A percentile compares a stretch with the other conserved stretches of the same genome.
These are phyloP conservation scores for Ectemnius continuus DNA, from an alignment of 2,888 invertebrate genomes.

Conservation along the genomic window DNA sequence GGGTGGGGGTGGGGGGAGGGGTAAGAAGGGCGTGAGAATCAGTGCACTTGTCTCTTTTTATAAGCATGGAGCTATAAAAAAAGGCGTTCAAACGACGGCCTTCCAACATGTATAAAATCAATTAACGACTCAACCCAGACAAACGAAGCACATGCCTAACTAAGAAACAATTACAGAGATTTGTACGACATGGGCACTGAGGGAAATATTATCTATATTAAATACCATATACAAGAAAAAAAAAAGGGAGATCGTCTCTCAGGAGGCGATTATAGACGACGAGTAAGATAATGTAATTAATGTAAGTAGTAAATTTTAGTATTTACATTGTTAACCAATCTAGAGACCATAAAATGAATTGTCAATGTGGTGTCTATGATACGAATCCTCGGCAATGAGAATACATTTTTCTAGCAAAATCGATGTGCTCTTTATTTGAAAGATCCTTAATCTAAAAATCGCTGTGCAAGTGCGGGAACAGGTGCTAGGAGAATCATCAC, in stretches of 20 bases:
- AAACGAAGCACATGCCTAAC: no score
- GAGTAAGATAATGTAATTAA: conserved; percentile 65
- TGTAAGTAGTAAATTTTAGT: conserved; percentile 66
- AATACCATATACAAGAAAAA: not conserved
- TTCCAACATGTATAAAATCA: no score
- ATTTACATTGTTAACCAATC: conserved; percentile 68
- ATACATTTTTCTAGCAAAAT: conserved; percentile 63
- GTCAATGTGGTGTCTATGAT: conserved; percentile 67
- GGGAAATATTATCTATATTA: no score
- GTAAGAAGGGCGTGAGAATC: no score
- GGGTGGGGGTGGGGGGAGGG: no score
- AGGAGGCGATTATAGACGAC: conserved; percentile 36
- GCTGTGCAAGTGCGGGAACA: not conserved
- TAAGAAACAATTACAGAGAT: no score
- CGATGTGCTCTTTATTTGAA: not conserved
- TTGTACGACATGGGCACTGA: no score
- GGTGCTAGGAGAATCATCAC: conserved; percentile 57
- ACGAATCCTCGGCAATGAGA: conserved; percentile 60
- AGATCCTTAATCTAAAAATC: not conserved
- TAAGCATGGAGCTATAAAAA: no score
- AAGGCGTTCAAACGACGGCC: no score
- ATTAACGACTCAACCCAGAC: no score
- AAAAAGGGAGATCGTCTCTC: not conserved
- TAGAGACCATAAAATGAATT: conserved; percentile 68
- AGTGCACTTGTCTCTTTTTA: no score